These are phyloP conservation scores for Pogonocherus hispidulus DNA, from an alignment of 2,888 invertebrate species.

Conservation along the genomic window DNA sequence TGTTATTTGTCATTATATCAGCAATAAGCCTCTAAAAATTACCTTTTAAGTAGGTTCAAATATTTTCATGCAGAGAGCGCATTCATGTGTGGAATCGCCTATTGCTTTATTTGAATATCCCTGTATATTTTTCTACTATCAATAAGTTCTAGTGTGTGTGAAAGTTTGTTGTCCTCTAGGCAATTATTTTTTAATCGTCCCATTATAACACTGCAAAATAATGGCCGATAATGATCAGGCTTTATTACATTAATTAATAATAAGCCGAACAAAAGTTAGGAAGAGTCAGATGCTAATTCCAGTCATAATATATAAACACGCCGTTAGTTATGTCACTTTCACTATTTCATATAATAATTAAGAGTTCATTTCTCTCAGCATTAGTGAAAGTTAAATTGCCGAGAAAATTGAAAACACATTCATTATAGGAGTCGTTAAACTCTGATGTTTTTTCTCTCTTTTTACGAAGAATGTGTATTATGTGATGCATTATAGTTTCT, in stretches of 20 bases:
- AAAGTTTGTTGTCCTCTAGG: not conserved
- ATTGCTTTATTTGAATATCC: too few species aligned
- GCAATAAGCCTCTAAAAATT: too few species aligned
- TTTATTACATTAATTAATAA: slow-evolving; percentile 7
- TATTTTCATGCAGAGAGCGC: too few species aligned
- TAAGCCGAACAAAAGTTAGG: slow-evolving; percentile 25
- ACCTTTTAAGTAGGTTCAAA: too few species aligned
- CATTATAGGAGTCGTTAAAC: slow-evolving; percentile 24
- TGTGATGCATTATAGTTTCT: slow-evolving; percentile 9
- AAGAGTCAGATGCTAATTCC: slow-evolving; percentile 44
- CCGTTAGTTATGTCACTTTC: slow-evolving; percentile 57
- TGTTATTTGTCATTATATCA: too few species aligned
- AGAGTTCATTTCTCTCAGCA: slow-evolving; percentile 53
- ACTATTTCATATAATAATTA: slow-evolving; percentile 51
- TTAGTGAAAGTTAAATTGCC: slow-evolving; percentile 30
- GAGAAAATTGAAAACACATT: slow-evolving; percentile 32
- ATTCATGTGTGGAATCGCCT: too few species aligned
- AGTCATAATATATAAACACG: slow-evolving; percentile 39
- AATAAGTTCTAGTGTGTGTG: too few species aligned
- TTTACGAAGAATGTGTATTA: slow-evolving; percentile 7
- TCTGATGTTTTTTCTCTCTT: slow-evolving; percentile 12
- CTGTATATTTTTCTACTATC: too few species aligned
- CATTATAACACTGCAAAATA: slow-evolving; percentile 1
- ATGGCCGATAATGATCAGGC: slow-evolving; percentile 8
- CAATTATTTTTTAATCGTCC: slow-evolving; percentile 7